phyloP scores from a whole-genome alignment of 2,797 vertebrate genomes.

The Tinamus major region DNA sequence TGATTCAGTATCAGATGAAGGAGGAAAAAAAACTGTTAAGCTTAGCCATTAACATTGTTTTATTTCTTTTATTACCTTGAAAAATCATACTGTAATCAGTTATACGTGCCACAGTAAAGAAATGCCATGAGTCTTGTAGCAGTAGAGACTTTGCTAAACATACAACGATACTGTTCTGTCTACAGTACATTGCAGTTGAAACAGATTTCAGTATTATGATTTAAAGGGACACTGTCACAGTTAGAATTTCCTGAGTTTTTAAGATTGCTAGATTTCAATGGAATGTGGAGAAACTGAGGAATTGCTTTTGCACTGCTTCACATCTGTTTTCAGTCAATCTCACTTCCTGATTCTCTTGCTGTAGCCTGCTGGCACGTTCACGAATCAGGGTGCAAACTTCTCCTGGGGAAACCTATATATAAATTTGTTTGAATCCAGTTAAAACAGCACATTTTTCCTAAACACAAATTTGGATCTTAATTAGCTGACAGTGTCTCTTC shows the following conservation, averaged over 20 bases:
- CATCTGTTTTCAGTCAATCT: fast-evolving
- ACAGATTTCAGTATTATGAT: neutral
- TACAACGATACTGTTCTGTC: neutral
- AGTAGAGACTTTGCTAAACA: neutral
- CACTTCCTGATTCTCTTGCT: neutral
- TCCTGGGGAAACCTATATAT: neutral
- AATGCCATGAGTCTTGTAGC: neutral
- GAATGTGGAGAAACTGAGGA: neutral
- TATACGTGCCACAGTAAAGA: constrained; percentile 15
- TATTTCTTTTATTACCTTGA: constrained; percentile 1
- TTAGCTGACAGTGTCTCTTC: neutral
- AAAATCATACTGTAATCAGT: constrained; percentile 41
- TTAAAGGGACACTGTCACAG: neutral
- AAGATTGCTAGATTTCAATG: neutral
- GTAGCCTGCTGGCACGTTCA: neutral
- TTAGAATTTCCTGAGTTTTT: neutral
- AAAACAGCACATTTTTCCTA: neutral
- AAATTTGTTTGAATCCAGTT: neutral
- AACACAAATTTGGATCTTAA: neutral
- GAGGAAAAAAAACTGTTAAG: neutral
- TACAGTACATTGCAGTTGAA: neutral
- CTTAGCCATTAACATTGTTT: constrained; percentile 13
- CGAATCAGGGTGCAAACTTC: neutral
- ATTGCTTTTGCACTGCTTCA: neutral
- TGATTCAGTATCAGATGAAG: constrained; percentile 36